phyloP scores from a whole-genome alignment of 2,888 invertebrate species.

The Esperia sulphurella region DNA sequence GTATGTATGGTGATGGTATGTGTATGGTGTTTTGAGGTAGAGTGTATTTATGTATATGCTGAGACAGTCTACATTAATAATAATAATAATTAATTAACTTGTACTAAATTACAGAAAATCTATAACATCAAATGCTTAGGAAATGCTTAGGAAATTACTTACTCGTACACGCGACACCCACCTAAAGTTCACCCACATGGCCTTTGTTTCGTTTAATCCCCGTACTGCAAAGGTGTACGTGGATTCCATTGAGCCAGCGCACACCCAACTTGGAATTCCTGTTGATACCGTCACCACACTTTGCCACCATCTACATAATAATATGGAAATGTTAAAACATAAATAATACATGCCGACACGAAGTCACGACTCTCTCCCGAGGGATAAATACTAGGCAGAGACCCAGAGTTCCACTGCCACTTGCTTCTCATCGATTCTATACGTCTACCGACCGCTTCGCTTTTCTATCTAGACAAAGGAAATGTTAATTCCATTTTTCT shows the following conservation, averaged over 20 bases:
- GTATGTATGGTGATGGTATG: no score
- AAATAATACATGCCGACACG: slow-evolving; percentile 12
- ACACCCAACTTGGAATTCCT: slow-evolving; percentile 22
- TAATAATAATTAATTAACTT: no score
- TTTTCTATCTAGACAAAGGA: not conserved
- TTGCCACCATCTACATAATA: slow-evolving; percentile 18
- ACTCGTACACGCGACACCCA: not conserved
- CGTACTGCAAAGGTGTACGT: slow-evolving; percentile 11
- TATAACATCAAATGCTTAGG: no score
- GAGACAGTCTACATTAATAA: no score
- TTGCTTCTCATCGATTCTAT: not conserved
- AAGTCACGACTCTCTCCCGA: slow-evolving; percentile 5
- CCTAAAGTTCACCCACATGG: slow-evolving; percentile 11
- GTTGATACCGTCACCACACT: slow-evolving; percentile 18
- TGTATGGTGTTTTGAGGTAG: no score
- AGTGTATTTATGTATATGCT: no score
- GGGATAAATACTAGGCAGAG: not conserved
- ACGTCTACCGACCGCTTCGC: not conserved
- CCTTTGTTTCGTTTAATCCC: slow-evolving; percentile 19
- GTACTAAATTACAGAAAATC: no score
- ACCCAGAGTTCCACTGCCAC: not conserved
- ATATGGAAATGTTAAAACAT: slow-evolving; percentile 18
- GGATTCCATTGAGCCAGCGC: slow-evolving; percentile 11
- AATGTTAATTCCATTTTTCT: not conserved
- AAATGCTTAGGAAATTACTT: no score